A percentile compares a stretch with the other conserved stretches of the same genome.
phyloP scores from a whole-genome alignment of 92 coral and sea anemone genomes.

The Palythoa caribaeorum region DNA sequence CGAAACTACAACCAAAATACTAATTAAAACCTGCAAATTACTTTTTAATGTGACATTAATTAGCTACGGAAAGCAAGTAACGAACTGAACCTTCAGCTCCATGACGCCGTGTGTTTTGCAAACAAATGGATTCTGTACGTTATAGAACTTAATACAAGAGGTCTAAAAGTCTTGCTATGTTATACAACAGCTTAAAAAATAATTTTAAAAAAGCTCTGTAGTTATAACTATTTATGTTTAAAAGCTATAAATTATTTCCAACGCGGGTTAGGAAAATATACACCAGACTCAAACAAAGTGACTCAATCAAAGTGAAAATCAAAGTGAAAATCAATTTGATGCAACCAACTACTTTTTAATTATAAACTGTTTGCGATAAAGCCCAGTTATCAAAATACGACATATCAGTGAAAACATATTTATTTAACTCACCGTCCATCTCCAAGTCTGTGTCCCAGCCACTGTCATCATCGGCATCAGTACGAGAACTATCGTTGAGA shows the following conservation, averaged over 20 bases:
- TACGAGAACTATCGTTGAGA: conserved; percentile 49
- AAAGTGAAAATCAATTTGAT: background rate
- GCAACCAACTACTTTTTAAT: background rate
- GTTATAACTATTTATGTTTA: no score
- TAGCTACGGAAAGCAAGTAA: background rate
- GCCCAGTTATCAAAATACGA: background rate
- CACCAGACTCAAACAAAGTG: no score
- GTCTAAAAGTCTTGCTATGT: no score
- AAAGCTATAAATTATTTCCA: no score
- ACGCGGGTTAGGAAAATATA: no score
- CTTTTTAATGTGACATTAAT: background rate
- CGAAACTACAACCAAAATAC: background rate
- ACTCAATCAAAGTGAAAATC: background rate
- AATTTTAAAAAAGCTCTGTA: no score
- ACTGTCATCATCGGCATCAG: conserved; percentile 71
- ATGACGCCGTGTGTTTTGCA: background rate
- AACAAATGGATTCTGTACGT: background rate
- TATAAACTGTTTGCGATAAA: background rate
- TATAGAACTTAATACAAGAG: background rate
- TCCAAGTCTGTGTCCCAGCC: conserved; percentile 99
- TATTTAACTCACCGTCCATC: conserved; percentile 77
- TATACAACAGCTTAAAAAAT: no score
- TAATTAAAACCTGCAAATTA: background rate
- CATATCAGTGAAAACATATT: background rate
- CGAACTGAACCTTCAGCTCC: background rate